Evolutionary conservation across 2,888 invertebrate genomes (phyloP).

Genomic region (Stenodera caucasica): DNA sequence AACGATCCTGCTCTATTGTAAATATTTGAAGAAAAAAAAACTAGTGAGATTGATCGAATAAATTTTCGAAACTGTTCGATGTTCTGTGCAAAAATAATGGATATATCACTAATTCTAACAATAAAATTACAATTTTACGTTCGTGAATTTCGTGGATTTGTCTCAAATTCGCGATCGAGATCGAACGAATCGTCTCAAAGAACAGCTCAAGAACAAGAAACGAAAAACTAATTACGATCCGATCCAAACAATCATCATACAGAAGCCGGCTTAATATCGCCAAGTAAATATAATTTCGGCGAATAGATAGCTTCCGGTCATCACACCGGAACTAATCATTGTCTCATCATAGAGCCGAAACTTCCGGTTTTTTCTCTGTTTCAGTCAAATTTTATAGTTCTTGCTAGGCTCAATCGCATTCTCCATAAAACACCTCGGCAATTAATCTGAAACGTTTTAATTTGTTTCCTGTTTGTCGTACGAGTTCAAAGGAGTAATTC

Average conservation of each 20-base stretch:
- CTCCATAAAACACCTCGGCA: conserved; percentile 18
- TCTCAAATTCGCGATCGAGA: not conserved
- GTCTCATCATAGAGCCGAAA: no score
- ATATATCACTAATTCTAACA: not conserved
- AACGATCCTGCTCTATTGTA: conserved; percentile 39
- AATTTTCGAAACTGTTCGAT: conserved; percentile 35
- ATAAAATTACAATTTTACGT: no score
- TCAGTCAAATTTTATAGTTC: conserved; percentile 17
- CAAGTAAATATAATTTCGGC: conserved; percentile 22
- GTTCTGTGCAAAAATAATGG: conserved; percentile 41
- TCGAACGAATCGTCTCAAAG: not conserved
- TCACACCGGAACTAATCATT: no score
- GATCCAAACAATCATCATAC: conserved; percentile 18
- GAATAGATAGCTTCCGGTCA: conserved; percentile 9
- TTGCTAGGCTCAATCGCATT: no score
- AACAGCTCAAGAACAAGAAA: not conserved
- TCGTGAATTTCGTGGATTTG: no score
- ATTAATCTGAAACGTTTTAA: conserved; percentile 41
- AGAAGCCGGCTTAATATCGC: conserved; percentile 10
- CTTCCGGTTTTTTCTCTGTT: no score
- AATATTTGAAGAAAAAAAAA: conserved; percentile 34
- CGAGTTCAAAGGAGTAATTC: conserved; percentile 39
- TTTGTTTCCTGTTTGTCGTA: conserved; percentile 35
- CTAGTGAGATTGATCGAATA: no score
- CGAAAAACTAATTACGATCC: conserved; percentile 15